Conservation (phyloP, 1,140 invertebrate species). For the Saccostrea echinata region DNA sequence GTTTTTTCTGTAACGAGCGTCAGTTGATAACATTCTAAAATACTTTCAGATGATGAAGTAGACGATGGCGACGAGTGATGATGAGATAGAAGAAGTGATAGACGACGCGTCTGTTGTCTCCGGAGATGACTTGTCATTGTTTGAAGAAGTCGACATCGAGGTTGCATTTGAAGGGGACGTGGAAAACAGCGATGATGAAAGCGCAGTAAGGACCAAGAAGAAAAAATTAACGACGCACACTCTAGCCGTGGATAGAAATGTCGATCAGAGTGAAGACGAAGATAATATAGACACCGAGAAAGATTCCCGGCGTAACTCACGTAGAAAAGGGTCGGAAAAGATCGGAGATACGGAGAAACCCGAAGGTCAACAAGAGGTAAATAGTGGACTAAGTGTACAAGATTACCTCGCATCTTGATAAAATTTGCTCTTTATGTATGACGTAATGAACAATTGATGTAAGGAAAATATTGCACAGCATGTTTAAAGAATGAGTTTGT, state of each 20-base stretch:
- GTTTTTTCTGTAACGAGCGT: background rate
- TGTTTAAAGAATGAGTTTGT: background rate
- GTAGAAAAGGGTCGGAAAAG: background rate
- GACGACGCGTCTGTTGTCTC: background rate
- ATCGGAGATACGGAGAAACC: background rate
- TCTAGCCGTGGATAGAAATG: background rate
- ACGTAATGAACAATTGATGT: background rate
- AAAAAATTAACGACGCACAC: background rate
- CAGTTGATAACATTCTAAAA: background rate
- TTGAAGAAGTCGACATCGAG: background rate
- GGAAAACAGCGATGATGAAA: constrained; percentile 22
- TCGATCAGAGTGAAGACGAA: background rate
- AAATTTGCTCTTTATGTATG: no score
- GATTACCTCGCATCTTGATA: background rate
- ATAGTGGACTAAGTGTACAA: background rate
- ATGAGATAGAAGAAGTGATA: background rate
- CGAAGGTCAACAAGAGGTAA: background rate
- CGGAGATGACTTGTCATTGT: background rate
- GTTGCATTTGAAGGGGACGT: background rate
- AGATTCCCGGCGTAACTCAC: background rate
- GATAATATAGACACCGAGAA: constrained; percentile 3
- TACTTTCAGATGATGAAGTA: background rate
- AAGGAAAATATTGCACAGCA: background rate
- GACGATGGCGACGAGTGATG: background rate
- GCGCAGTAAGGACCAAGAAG: constrained; percentile 9